phyloP scores from a whole-genome alignment of 2,797 vertebrate species.

The Hirundo rustica region DNA sequence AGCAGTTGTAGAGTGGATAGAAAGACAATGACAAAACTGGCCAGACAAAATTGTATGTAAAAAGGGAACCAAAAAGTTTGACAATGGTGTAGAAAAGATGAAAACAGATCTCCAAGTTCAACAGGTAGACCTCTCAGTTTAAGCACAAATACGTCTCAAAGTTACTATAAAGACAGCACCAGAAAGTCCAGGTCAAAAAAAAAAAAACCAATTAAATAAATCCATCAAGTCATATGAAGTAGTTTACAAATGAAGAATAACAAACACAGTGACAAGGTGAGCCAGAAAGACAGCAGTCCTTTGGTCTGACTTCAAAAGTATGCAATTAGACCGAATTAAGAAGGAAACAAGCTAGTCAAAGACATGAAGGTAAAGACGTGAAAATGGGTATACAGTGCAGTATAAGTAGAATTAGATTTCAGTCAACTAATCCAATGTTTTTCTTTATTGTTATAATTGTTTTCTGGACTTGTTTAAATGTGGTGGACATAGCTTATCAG shows the following conservation, averaged over 20 bases:
- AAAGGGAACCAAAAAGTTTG: background rate
- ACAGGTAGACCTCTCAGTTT: background rate
- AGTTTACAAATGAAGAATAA: background rate
- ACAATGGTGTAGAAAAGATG: background rate
- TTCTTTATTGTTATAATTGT: background rate
- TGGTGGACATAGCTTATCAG: background rate
- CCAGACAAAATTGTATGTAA: background rate
- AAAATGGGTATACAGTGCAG: background rate
- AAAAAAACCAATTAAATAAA: background rate
- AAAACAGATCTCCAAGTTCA: background rate
- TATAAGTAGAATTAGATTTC: background rate
- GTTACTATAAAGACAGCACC: background rate
- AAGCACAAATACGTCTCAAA: background rate
- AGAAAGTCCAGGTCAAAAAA: background rate
- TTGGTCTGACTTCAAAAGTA: constrained; percentile 20
- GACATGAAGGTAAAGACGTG: background rate
- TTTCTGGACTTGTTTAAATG: background rate
- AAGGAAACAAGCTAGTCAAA: background rate
- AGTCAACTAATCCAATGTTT: background rate
- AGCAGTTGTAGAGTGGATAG: background rate
- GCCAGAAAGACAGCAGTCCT: background rate
- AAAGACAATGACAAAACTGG: background rate
- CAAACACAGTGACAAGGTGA: background rate
- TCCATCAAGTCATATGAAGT: background rate
- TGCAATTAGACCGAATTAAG: background rate